Percentiles rank a stretch among this genome's conserved stretches.
Conservation (phyloP, 2,888 invertebrate species). For the Campoplex nolae region DNA sequence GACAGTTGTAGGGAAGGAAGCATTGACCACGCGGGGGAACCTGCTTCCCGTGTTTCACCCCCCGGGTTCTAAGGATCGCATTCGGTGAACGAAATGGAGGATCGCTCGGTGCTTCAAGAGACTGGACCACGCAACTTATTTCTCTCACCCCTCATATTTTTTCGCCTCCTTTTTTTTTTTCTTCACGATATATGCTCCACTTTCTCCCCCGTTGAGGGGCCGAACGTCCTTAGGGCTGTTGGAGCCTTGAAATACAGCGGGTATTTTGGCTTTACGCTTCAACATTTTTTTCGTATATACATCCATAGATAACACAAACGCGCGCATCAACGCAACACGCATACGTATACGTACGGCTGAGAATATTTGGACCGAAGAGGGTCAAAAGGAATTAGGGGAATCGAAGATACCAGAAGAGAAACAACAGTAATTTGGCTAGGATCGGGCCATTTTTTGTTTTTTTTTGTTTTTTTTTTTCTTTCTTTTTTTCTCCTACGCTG, state of each 20-base stretch:
- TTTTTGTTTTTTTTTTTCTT: not conserved
- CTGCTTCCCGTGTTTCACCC: not conserved
- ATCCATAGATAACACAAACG: not conserved
- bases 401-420: not conserved
- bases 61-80: conserved; percentile 7
- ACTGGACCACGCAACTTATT: conserved; percentile 5
- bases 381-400: conserved; percentile 23
- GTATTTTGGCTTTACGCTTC: conserved; percentile 7
- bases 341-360: not conserved
- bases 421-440: conserved; percentile 11
- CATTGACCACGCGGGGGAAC: not conserved
- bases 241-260: conserved; percentile 12
- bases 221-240: not conserved
- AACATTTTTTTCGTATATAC: not conserved
- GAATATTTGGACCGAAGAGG: not conserved
- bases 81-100: conserved; percentile 23
- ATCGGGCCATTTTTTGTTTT: not conserved
- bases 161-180: not conserved
- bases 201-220: not conserved
- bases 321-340: not conserved
- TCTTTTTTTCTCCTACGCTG: not conserved
- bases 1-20: not conserved
- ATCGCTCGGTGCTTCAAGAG: conserved; percentile 1
- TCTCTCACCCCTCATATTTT: conserved; percentile 12
- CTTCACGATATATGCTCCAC: not conserved